Conservation (phyloP, 2,888 invertebrate genomes). For the Papilio elwesi region DNA sequence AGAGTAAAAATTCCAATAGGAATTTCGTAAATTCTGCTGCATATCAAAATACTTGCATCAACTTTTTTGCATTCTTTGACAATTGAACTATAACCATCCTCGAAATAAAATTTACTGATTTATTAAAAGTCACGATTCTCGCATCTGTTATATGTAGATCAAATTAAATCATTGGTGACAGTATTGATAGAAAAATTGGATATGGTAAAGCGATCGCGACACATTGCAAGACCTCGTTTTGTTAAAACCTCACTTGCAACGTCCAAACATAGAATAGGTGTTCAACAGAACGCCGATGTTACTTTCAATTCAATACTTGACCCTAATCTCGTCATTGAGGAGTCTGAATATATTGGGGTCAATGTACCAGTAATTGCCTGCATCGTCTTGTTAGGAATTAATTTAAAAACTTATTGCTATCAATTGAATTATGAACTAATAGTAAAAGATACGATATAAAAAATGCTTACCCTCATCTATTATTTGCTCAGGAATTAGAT, state of each 20-base stretch:
- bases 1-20: too few species aligned
- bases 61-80: too few species aligned
- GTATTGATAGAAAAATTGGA: not conserved
- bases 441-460: too few species aligned
- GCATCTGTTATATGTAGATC: too few species aligned
- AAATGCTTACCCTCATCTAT: not conserved
- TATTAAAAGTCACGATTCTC: too few species aligned
- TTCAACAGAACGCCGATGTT: slow-evolving; percentile 38
- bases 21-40: too few species aligned
- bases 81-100: too few species aligned
- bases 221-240: not conserved
- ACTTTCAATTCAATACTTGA: slow-evolving; percentile 44
- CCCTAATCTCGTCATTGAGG: slow-evolving; percentile 51
- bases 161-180: too few species aligned
- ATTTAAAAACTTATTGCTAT: slow-evolving; percentile 51
- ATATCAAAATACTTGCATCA: too few species aligned
- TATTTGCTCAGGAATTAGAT: too few species aligned
- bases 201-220: not conserved
- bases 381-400: slow-evolving; percentile 49
- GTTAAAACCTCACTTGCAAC: slow-evolving; percentile 38
- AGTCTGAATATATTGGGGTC: slow-evolving; percentile 47
- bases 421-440: slow-evolving; percentile 46
- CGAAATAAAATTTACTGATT: too few species aligned
- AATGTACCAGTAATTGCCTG: slow-evolving; percentile 49
- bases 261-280: slow-evolving; percentile 25